These are phyloP conservation scores for Ptyas mucosa DNA, from an alignment of 2,113 vertebrate genomes.

Conservation along the genomic window DNA sequence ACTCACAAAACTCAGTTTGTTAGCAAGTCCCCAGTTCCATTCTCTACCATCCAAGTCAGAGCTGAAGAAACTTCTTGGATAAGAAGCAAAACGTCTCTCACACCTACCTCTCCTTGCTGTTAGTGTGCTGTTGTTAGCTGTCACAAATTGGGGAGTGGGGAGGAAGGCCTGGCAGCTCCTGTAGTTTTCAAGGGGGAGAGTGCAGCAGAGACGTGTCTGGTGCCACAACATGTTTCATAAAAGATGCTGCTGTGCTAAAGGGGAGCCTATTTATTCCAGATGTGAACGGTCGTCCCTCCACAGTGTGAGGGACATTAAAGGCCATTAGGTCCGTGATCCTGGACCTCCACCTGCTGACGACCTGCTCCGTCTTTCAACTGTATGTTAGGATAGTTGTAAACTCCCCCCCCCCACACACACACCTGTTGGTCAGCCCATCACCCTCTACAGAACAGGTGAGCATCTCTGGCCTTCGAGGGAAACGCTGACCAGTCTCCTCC, in stretches of 20 bases:
- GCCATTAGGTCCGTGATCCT: not conserved
- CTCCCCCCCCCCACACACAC: not conserved
- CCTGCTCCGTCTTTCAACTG: no score
- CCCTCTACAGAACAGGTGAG: not conserved
- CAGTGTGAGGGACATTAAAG: not conserved
- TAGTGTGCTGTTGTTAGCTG: not conserved
- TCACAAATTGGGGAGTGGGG: not conserved
- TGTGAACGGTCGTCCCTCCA: not conserved
- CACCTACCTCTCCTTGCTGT: fast-evolving
- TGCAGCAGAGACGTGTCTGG: not conserved
- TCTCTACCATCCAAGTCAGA: no score
- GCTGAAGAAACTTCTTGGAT: no score
- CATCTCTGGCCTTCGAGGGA: no score
- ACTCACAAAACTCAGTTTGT: no score
- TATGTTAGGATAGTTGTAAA: not conserved
- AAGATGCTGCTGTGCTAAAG: not conserved
- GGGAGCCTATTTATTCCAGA: no score
- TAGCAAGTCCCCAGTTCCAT: no score
- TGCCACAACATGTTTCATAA: no score
- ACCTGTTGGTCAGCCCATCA: fast-evolving
- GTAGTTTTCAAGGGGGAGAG: not conserved
- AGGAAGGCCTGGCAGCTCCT: not conserved
- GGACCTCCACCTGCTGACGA: not conserved
- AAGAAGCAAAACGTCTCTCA: no score
- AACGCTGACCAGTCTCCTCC: fast-evolving